Evolutionary conservation across 2,888 invertebrate genomes (phyloP).

Genomic region (Drosophila peninsularis): DNA sequence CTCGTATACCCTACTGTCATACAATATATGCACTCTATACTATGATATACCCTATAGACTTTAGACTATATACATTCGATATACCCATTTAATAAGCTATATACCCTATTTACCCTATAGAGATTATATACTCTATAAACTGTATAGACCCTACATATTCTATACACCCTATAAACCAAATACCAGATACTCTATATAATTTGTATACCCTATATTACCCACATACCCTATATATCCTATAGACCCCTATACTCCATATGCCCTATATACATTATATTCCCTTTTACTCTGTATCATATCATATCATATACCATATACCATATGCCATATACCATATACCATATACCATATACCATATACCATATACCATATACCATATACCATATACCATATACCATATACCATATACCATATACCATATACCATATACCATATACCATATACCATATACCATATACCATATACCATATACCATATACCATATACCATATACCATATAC

Average conservation of each 20-base stretch:
- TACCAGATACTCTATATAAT: neutral
- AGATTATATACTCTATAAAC: neutral
- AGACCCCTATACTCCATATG: neutral
- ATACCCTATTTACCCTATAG: neutral
- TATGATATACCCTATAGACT: too few relatives aligned
- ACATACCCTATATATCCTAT: too few relatives aligned
- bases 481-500: neutral
- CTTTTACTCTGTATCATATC: too few relatives aligned
- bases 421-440: neutral
- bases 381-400: too few relatives aligned
- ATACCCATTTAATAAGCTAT: too few relatives aligned
- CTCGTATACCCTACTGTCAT: too few relatives aligned
- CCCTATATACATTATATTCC: neutral
- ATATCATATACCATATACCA: too few relatives aligned
- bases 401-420: slow-evolving; percentile 1
- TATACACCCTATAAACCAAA: slow-evolving; percentile 14
- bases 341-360: slow-evolving; percentile 3
- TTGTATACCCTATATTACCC: neutral
- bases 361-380: neutral
- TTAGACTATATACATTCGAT: too few relatives aligned
- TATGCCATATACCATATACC: neutral
- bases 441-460: neutral
- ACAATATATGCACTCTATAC: too few relatives aligned
- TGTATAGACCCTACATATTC: neutral
- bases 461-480: neutral